Evolutionary conservation across 2,113 vertebrate species (phyloP).

Genomic region (Nycticryphes semicollaris): DNA sequence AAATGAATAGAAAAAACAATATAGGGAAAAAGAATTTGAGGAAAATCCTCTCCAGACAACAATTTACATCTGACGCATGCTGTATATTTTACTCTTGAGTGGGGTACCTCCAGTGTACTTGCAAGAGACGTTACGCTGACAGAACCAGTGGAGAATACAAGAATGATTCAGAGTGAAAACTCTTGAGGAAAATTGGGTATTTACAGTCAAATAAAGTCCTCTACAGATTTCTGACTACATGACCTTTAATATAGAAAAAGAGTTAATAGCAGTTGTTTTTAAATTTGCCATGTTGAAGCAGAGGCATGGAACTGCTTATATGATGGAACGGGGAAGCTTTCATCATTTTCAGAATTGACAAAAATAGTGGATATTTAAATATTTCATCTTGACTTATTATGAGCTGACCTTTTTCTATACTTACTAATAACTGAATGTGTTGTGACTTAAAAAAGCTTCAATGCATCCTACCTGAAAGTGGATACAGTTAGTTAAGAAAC

Average conservation of each 20-base stretch:
- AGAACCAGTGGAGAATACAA: background rate
- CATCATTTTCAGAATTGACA: background rate
- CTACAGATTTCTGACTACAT: background rate
- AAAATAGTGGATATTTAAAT: conserved; percentile 5
- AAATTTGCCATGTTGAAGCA: background rate
- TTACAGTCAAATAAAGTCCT: conserved; percentile 27
- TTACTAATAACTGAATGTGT: background rate
- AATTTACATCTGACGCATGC: background rate
- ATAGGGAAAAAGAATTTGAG: background rate
- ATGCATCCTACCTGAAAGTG: background rate
- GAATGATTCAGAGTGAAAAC: background rate
- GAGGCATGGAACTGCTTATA: background rate
- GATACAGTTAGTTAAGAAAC: background rate
- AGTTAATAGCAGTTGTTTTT: background rate
- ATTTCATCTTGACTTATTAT: background rate
- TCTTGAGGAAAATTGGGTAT: background rate
- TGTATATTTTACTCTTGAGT: background rate
- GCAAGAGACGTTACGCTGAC: background rate
- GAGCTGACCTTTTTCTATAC: background rate
- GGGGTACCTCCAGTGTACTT: background rate
- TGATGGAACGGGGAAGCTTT: background rate
- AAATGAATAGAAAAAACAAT: background rate
- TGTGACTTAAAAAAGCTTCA: background rate
- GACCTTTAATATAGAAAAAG: background rate
- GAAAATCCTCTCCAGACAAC: background rate